Evolutionary conservation across 35 echinoderm and acorn worm species (phyloP).

Genomic region (Patiria miniata): DNA sequence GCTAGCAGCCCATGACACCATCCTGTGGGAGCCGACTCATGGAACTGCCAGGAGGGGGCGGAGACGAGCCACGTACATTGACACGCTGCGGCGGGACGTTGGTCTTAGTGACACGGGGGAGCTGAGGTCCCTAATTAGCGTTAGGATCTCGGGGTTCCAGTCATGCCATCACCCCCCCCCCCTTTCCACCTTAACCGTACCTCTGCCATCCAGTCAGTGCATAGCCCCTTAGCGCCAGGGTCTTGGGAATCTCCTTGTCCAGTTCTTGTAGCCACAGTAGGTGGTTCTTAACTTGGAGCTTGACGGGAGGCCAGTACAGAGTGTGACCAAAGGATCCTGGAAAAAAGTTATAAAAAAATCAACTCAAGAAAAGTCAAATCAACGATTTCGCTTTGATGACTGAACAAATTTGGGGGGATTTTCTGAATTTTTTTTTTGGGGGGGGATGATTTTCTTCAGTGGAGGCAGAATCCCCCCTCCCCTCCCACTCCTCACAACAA

Average conservation of each 20-base stretch:
- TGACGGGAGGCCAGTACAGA: conserved; percentile 51
- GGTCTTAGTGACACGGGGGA: too few species aligned
- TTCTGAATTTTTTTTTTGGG: conserved; percentile 9
- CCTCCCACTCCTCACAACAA: too few species aligned
- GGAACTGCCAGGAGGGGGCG: too few species aligned
- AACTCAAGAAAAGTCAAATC: background rate
- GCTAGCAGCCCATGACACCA: too few species aligned
- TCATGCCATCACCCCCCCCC: too few species aligned
- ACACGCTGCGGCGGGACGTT: too few species aligned
- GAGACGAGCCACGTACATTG: too few species aligned
- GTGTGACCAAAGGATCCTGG: conserved; percentile 76
- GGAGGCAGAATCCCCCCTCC: too few species aligned
- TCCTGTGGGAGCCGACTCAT: too few species aligned
- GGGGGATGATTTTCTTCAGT: too few species aligned
- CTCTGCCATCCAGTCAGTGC: conserved; percentile 92
- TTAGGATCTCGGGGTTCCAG: too few species aligned
- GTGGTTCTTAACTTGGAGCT: conserved; percentile 77
- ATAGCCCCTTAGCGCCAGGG: conserved; percentile 58
- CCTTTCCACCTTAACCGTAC: background rate
- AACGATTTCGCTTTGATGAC: background rate
- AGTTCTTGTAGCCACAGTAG: conserved; percentile 66
- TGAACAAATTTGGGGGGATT: background rate
- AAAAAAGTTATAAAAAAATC: background rate
- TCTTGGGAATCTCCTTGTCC: conserved; percentile 38
- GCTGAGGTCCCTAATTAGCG: too few species aligned